phyloP scores from a whole-genome alignment of 2,888 invertebrate species.

The Lasioglossum lativentre region DNA sequence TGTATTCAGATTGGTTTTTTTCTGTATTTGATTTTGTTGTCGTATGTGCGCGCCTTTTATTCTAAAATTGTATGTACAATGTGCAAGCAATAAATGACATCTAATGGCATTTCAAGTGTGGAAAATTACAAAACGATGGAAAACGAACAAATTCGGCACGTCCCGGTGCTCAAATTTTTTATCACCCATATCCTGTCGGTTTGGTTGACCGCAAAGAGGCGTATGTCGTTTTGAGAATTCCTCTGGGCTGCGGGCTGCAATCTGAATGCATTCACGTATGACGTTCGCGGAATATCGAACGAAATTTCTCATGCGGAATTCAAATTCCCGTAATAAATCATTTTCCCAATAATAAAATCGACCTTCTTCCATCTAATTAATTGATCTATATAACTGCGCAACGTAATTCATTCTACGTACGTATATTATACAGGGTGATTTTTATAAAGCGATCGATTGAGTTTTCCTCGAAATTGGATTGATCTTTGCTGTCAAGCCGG shows the following conservation, averaged over 20 bases:
- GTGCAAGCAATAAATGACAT: not conserved
- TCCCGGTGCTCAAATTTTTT: not conserved
- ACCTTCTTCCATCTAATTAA: not conserved
- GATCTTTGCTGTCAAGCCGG: too few relatives aligned
- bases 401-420: not conserved
- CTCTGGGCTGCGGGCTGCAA: not conserved
- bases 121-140: not conserved
- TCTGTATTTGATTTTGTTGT: not conserved
- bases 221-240: conserved; percentile 3
- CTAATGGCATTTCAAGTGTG: not conserved
- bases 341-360: not conserved
- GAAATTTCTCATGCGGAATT: conserved; percentile 5
- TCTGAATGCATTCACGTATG: conserved; percentile 11
- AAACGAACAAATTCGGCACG: not conserved
- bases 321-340: conserved; percentile 1
- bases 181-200: not conserved
- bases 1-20: not conserved
- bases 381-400: not conserved
- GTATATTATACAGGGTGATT: not conserved
- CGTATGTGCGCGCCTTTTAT: not conserved
- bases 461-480: too few relatives aligned
- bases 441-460: too few relatives aligned
- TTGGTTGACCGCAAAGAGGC: conserved; percentile 1
- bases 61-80: not conserved
- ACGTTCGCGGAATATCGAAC: conserved; percentile 1